A percentile compares a stretch with the other conserved stretches of the same genome.
Conservation (phyloP, 2,797 vertebrate species). For the Gallirallus australis region DNA sequence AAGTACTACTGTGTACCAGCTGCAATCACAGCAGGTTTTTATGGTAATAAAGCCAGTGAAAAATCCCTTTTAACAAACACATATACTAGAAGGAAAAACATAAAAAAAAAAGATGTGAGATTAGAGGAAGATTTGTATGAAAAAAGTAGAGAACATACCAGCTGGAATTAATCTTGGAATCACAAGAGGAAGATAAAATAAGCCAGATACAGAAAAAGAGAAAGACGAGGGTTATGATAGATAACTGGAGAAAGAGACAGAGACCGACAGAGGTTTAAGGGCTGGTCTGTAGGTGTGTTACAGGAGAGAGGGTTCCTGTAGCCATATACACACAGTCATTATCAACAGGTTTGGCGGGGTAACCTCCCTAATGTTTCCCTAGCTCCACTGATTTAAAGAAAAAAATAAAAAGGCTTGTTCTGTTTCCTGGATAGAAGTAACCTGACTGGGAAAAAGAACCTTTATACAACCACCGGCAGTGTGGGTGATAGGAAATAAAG, state of each 20-base stretch:
- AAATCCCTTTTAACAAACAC: neutral
- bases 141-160: neutral
- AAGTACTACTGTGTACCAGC: neutral
- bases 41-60: neutral
- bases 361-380: neutral
- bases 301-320: neutral
- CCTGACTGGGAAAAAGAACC: neutral
- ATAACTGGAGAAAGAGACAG: neutral
- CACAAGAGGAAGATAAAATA: neutral
- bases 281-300: neutral
- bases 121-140: neutral
- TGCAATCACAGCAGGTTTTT: neutral
- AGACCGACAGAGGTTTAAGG: neutral
- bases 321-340: neutral
- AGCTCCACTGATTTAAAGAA: neutral
- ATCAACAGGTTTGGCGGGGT: neutral
- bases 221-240: neutral
- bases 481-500: neutral
- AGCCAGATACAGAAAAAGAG: neutral
- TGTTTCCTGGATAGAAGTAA: neutral
- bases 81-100: neutral
- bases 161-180: neutral
- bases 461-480: rapidly evolving
- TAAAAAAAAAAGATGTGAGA: neutral
- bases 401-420: neutral